Conservation (phyloP, 2,888 invertebrate species). For the Andrena minutula region DNA sequence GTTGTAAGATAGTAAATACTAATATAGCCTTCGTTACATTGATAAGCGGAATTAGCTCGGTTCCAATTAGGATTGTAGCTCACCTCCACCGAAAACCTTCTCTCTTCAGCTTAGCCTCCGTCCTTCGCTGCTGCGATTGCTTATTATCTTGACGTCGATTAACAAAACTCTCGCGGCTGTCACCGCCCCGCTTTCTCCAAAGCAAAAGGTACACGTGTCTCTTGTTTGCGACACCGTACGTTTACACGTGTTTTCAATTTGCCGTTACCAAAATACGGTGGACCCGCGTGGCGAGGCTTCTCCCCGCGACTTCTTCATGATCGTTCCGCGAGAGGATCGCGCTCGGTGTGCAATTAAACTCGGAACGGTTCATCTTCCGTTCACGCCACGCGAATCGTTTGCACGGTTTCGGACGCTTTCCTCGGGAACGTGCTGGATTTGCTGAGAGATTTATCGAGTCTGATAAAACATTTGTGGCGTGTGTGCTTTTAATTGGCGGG, state of each 20-base stretch:
- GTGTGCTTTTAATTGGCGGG: background rate
- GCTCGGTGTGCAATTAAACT: constrained; percentile 40
- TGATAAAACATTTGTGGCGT: background rate
- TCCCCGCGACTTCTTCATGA: constrained; percentile 18
- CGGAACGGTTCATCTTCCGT: constrained; percentile 5
- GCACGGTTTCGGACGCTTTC: constrained; percentile 8
- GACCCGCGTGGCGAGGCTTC: background rate
- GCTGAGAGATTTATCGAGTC: background rate
- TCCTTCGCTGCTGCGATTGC: constrained; percentile 38
- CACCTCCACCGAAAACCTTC: background rate
- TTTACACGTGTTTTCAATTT: constrained; percentile 75
- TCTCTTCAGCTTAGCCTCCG: constrained; percentile 21
- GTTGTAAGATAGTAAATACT: constrained; percentile 22
- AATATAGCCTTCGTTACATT: constrained; percentile 32
- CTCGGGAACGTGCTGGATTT: background rate
- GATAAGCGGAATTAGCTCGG: constrained; percentile 63
- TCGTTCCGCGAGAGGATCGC: constrained; percentile 7
- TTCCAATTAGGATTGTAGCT: constrained; percentile 57
- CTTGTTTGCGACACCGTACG: constrained; percentile 52
- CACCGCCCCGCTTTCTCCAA: constrained; percentile 52
- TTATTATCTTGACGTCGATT: constrained; percentile 68
- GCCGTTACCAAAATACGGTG: constrained; percentile 69
- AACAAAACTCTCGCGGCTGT: constrained; percentile 68
- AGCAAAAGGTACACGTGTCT: constrained; percentile 55
- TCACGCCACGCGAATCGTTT: constrained; percentile 25